These are phyloP conservation scores for Nothoprocta pentlandii DNA, from an alignment of 2,113 vertebrate species.

Conservation along the genomic window DNA sequence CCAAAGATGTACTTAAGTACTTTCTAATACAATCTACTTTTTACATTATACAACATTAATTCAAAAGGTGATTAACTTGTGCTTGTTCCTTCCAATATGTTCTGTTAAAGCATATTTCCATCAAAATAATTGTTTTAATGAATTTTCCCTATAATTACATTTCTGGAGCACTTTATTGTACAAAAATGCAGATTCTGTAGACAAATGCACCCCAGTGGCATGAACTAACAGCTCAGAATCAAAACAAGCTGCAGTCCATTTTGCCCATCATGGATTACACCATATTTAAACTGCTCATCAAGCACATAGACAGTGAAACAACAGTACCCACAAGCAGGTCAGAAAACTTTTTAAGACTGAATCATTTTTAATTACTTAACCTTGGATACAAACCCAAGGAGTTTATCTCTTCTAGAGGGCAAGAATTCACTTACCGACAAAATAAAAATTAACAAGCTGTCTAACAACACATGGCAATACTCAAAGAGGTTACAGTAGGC, in stretches of 20 bases:
- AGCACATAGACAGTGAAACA: background rate
- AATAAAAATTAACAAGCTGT: background rate
- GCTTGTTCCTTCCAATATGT: background rate
- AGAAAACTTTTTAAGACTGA: background rate
- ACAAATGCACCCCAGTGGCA: background rate
- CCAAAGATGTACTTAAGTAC: background rate
- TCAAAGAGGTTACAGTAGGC: background rate
- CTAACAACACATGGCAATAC: fast-evolving
- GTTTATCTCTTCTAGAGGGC: background rate
- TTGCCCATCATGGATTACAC: fast-evolving
- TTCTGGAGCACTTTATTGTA: background rate
- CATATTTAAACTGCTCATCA: background rate
- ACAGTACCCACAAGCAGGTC: background rate
- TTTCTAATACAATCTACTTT: background rate
- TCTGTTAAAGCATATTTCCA: background rate
- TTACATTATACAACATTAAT: background rate
- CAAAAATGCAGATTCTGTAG: background rate
- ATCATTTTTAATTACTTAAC: background rate
- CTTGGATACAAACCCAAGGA: background rate
- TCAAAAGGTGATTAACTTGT: background rate
- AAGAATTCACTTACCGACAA: background rate
- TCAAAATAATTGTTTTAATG: background rate
- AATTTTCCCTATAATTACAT: background rate
- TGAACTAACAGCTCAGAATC: background rate
- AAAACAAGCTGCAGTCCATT: background rate